Conservation (phyloP, 2,888 invertebrate species). For the Limnephilus lunatus region DNA sequence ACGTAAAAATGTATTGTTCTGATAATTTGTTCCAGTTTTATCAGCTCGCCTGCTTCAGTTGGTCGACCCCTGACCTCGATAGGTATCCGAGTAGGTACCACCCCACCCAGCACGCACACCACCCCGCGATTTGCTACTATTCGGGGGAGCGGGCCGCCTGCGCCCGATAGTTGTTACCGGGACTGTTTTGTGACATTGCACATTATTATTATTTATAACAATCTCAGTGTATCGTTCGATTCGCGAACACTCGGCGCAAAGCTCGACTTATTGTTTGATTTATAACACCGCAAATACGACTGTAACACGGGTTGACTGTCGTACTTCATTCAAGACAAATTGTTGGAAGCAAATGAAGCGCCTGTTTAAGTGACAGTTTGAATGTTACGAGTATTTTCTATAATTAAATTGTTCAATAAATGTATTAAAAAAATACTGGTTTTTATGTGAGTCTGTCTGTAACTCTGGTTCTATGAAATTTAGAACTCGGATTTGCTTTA, state of each 20-base stretch:
- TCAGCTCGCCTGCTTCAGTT: background rate
- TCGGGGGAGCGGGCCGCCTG: background rate
- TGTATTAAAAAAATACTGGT: too few species aligned
- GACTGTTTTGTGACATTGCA: conserved; percentile 23
- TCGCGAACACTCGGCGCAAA: background rate
- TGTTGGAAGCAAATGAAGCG: background rate
- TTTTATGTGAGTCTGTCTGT: too few species aligned
- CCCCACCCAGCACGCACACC: conserved; percentile 7
- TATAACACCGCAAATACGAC: background rate
- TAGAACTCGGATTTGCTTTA: too few species aligned
- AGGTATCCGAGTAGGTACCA: background rate
- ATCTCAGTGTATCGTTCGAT: conserved; percentile 24
- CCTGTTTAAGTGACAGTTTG: background rate
- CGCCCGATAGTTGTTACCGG: conserved; percentile 8
- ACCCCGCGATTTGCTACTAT: background rate
- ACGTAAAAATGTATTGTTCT: too few species aligned
- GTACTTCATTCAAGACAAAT: background rate
- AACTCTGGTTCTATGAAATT: too few species aligned
- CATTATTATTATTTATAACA: conserved; percentile 24
- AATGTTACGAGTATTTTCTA: too few species aligned
- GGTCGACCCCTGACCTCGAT: background rate
- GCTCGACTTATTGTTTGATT: background rate
- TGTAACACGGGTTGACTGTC: background rate
- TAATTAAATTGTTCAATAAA: background rate
- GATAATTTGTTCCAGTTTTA: too few species aligned